Conservation (phyloP, 2,888 invertebrate genomes). For the Tiliacea aurago region DNA sequence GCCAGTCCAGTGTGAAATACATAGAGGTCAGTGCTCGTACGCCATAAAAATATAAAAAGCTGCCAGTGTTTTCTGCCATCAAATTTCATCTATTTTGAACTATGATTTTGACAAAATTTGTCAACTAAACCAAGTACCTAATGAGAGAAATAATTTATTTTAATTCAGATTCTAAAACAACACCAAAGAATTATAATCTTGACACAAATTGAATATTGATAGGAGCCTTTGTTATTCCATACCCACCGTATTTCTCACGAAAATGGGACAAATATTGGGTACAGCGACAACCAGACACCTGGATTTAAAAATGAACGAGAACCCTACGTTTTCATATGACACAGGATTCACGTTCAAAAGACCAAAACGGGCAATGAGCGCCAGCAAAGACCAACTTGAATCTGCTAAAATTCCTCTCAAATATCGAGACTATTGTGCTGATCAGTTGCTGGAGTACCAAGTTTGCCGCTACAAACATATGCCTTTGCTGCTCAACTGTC, state of each 20-base stretch:
- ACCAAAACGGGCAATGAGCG: slow-evolving; percentile 93
- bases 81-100: slow-evolving; percentile 2
- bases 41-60: not conserved
- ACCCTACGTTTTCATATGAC: slow-evolving; percentile 92
- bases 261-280: slow-evolving; percentile 81
- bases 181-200: not conserved
- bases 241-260: slow-evolving; percentile 8
- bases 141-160: not conserved
- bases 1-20: too few relatives aligned
- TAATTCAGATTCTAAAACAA: not conserved
- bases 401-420: slow-evolving; percentile 93
- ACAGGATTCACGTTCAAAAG: slow-evolving; percentile 93
- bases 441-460: slow-evolving; percentile 92
- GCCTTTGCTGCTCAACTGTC: slow-evolving; percentile 93
- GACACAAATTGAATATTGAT: slow-evolving; percentile 2
- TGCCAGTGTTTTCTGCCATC: slow-evolving; percentile 5
- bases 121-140: not conserved
- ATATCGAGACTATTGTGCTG: slow-evolving; percentile 96
- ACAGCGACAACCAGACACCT: slow-evolving; percentile 70
- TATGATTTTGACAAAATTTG: slow-evolving; percentile 4
- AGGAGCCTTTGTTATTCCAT: not conserved
- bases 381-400: slow-evolving; percentile 93
- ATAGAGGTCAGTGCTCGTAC: too few relatives aligned
- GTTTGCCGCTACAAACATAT: slow-evolving; percentile 93
- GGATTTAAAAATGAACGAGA: slow-evolving; percentile 76